Percentiles rank a stretch among this genome's conserved stretches.
These are phyloP conservation scores for Thymelicus sylvestris DNA, from an alignment of 2,888 invertebrate species.

Conservation along the genomic window DNA sequence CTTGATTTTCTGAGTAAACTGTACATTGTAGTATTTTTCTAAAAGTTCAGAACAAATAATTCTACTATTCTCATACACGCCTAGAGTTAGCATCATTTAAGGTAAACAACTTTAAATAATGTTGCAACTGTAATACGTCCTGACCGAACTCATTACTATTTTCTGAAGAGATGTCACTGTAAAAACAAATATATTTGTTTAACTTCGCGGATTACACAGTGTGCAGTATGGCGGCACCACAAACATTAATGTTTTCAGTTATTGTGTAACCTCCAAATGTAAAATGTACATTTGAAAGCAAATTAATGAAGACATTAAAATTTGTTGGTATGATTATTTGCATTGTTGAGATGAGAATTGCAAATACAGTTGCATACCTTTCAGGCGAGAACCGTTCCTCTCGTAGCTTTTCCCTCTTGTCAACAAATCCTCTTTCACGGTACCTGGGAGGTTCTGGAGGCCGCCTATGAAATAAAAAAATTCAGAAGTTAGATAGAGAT, in stretches of 20 bases:
- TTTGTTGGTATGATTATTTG: constrained; percentile 17
- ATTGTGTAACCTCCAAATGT: neutral
- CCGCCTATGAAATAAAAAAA: constrained; percentile 52
- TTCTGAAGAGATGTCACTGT: constrained; percentile 82
- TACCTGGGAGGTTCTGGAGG: constrained; percentile 66
- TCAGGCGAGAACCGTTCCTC: constrained; percentile 66
- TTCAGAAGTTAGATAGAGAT: too few relatives aligned
- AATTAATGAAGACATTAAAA: constrained; percentile 14
- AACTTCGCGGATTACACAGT: constrained; percentile 63
- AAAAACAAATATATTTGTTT: constrained; percentile 83
- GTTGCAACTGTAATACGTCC: constrained; percentile 79
- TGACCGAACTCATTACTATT: constrained; percentile 73
- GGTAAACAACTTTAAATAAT: constrained; percentile 78
- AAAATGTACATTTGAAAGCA: constrained; percentile 14
- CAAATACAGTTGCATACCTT: constrained; percentile 54
- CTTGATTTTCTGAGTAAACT: constrained; percentile 28
- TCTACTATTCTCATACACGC: constrained; percentile 66
- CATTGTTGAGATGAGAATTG: constrained; percentile 11
- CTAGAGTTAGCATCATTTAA: constrained; percentile 75
- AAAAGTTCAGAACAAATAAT: constrained; percentile 24
- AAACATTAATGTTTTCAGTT: constrained; percentile 48
- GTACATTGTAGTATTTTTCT: constrained; percentile 21
- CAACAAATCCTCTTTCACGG: constrained; percentile 66
- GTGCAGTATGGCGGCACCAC: constrained; percentile 44
- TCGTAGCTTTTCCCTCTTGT: constrained; percentile 69